Evolutionary conservation across 2,888 invertebrate species (phyloP), one percentile per base, ranked within the genome.

Genomic region (Brenthis daphne): DNA sequence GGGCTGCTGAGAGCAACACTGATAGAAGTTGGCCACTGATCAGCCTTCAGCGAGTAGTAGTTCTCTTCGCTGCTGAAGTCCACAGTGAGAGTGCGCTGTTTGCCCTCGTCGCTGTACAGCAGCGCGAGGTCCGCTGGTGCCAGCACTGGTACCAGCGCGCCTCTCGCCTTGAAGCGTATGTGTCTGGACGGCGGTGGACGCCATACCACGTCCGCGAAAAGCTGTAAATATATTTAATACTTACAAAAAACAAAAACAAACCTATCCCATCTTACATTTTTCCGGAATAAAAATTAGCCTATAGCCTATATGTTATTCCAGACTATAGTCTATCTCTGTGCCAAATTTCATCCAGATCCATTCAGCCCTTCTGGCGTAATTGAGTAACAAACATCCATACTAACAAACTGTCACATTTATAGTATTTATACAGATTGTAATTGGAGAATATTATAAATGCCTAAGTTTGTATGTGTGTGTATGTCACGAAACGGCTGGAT

Each of bases 131-230:
- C 84, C 0, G 89, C 81, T 0, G 90, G 87, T 0, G 87, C 74
- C 0, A 93, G 78, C 0, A 88, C 87, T 0, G 90, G 88, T 1
- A 77, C 74, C 0, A 93, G 75, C 0, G 92, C 88, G 3, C 86
- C 87, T 20, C 88, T 88, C 0, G 85, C 89, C 73, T 89, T 92
- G 65, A 92, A 88, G 29, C 92, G 89, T 0, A 94, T 78, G 76
- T 89, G 86, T 5, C 87, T 86, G 6, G 80, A 77, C 0, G 89
- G 85, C 2, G 90, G 81, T 0, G 89, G 87, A 0, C 93, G 89
- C 94, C 94, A 94, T 1, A 87, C 86, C 13, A 82, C 88, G 73
- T 92, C 90, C 0, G 90, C 88, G 77, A 87, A 90, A 1, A 92
- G 73, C 92, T 93, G 78, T 0, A 71, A 14, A 54, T 11, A 53